These are phyloP conservation scores for Pectinophora gossypiella DNA, from an alignment of 1,140 invertebrate species.

Conservation along the genomic window DNA sequence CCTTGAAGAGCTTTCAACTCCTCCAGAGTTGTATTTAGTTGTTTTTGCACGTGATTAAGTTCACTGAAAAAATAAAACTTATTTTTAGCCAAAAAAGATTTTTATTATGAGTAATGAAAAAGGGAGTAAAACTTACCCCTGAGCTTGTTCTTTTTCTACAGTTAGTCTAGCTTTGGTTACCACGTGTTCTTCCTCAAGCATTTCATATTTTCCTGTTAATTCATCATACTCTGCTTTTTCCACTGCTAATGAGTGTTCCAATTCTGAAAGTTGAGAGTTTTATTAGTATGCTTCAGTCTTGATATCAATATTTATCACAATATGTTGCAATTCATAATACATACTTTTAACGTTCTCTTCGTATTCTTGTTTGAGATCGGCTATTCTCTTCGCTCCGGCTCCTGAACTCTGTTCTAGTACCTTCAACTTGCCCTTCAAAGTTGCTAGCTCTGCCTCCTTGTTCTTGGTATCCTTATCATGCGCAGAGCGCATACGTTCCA, in stretches of 20 bases:
- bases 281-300: neutral
- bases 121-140: constrained; percentile 57
- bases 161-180: constrained; percentile 85
- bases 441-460: constrained; percentile 80
- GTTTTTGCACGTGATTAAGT: constrained; percentile 64
- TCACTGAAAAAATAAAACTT: constrained; percentile 42
- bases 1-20: constrained; percentile 83
- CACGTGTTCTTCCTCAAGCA: constrained; percentile 89
- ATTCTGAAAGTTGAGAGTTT: constrained; percentile 75
- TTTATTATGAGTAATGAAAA: neutral
- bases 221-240: constrained; percentile 87
- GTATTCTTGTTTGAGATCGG: constrained; percentile 80
- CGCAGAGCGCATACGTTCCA: constrained; percentile 78
- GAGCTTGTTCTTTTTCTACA: constrained; percentile 83
- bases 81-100: neutral
- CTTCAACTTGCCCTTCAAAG: constrained; percentile 79
- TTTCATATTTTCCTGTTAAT: constrained; percentile 86
- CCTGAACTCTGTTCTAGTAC: constrained; percentile 78
- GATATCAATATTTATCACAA: constrained; percentile 10
- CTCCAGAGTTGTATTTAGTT: constrained; percentile 77
- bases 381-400: constrained; percentile 78
- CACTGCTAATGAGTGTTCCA: constrained; percentile 79
- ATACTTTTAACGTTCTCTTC: constrained; percentile 82
- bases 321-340: constrained; percentile 15
- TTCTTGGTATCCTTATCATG: constrained; percentile 79